These are phyloP conservation scores for Panthera uncia DNA, from an alignment of 2,113 vertebrate genomes.

Conservation along the genomic window DNA sequence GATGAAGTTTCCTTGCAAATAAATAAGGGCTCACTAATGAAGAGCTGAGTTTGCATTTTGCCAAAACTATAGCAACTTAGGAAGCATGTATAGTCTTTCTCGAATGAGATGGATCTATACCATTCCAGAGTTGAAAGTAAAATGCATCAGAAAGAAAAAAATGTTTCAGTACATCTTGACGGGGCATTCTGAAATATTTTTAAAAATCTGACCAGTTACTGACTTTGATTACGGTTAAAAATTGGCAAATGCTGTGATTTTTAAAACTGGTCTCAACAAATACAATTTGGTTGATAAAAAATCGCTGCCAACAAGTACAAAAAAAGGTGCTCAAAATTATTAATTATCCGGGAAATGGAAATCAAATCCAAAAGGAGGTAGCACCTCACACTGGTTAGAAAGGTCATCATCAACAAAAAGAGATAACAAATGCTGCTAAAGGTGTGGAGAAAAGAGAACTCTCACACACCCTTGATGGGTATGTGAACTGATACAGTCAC, in stretches of 20 bases:
- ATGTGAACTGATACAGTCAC: background rate
- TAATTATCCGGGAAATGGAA: background rate
- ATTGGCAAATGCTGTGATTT: background rate
- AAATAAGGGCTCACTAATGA: background rate
- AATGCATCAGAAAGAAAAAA: background rate
- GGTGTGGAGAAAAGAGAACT: background rate
- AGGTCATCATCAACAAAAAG: background rate
- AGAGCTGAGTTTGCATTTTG: constrained; percentile 8
- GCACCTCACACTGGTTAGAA: background rate
- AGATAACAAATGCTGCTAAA: background rate
- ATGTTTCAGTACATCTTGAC: background rate
- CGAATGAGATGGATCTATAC: background rate
- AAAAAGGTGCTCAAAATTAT: background rate
- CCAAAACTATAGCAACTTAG: background rate
- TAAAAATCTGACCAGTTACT: background rate
- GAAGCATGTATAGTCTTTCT: background rate
- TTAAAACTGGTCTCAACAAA: background rate
- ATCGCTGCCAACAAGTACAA: background rate
- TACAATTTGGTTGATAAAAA: background rate
- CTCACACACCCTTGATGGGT: background rate
- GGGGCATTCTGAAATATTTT: background rate
- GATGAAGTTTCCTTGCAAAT: constrained; percentile 56
- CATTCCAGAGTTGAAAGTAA: background rate
- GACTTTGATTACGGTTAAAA: background rate
- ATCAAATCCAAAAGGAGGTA: background rate